Conservation (phyloP, 2,113 vertebrate genomes). For the Semicossyphus pulcher region DNA sequence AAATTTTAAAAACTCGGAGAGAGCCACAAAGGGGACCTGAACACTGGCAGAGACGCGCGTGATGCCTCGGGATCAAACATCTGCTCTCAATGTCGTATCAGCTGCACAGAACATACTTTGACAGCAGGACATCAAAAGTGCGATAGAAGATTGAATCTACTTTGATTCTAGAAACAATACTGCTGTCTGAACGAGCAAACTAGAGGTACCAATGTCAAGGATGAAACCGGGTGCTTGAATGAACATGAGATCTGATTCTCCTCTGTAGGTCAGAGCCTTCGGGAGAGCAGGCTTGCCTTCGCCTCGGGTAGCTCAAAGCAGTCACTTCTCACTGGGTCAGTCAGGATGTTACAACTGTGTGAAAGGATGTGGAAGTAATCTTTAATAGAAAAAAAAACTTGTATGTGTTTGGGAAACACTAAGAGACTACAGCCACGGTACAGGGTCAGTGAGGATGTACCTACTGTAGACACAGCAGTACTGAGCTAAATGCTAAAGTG, state of each 20-base stretch:
- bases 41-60: conserved; percentile 2
- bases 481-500: background rate
- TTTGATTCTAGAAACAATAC: background rate
- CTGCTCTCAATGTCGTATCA: conserved; percentile 14
- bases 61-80: conserved; percentile 23
- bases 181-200: background rate
- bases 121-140: conserved; percentile 10
- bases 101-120: conserved; percentile 3
- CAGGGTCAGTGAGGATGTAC: background rate
- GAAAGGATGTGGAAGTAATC: conserved; percentile 53
- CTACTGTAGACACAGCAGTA: background rate
- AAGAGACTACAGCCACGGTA: background rate
- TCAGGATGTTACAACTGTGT: conserved; percentile 21
- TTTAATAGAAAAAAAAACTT: conserved; percentile 1
- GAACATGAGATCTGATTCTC: conserved; percentile 48
- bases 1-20: background rate
- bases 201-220: conserved; percentile 1
- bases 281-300: conserved; percentile 20
- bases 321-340: conserved; percentile 61
- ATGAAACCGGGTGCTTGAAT: conserved; percentile 53
- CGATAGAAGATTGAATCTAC: background rate
- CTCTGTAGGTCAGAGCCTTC: conserved; percentile 60
- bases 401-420: background rate
- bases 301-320: conserved; percentile 30
- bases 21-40: conserved; percentile 1